Evolutionary conservation across 2,113 vertebrate genomes (phyloP), one percentile per base, ranked within the genome.

Genomic region (Phalacrocorax aristotelis): DNA sequence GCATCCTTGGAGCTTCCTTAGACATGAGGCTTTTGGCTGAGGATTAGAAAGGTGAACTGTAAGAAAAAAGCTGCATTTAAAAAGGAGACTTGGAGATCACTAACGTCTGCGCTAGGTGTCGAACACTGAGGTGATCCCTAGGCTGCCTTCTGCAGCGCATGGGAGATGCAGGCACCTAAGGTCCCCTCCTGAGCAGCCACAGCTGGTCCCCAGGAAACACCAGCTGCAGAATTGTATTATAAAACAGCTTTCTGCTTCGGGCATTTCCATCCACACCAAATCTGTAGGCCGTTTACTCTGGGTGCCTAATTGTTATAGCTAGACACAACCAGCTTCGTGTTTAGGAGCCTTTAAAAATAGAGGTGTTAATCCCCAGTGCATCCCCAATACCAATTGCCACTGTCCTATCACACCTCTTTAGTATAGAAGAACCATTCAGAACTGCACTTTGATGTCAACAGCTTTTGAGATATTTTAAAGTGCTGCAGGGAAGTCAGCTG

Each of bases 311-410:
- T 2, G 15, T 40, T 64, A 25, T 6, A 66, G 30, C 34, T 23
- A 48, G 25, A 77, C 13, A 65, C 32, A 22, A n/a, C 5, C 44
- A 72, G 48, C 5, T 55, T 15, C 0, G 0, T n/a, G 19, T 42
- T 34, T 30, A 9, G n/a, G 60, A 83, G 20, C 6, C 61, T 34
- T 40, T 60, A 52, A 46, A 72, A 54, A 51, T 0, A 12, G 4
- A 30, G 23, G 4, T 12, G 1, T 22, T 58, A 54, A 14, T 7
- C 7, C 3, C 8, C 42, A n/a, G 5, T 3, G 12, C 23, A 40
- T 2, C 38, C n/a, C 48, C 2, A 34, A 0, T 2, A 29, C 2
- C 57, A 23, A 0, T 30, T 84, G 51, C 2, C 16, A 13, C 55
- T 40, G 14, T 30, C 15, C 58, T 30, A 2, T n/a, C 68, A 65